A percentile compares a stretch with the other conserved stretches of the same genome.
Evolutionary conservation across 2,797 vertebrate genomes (phyloP).

Genomic region (Enoplosus armatus): DNA sequence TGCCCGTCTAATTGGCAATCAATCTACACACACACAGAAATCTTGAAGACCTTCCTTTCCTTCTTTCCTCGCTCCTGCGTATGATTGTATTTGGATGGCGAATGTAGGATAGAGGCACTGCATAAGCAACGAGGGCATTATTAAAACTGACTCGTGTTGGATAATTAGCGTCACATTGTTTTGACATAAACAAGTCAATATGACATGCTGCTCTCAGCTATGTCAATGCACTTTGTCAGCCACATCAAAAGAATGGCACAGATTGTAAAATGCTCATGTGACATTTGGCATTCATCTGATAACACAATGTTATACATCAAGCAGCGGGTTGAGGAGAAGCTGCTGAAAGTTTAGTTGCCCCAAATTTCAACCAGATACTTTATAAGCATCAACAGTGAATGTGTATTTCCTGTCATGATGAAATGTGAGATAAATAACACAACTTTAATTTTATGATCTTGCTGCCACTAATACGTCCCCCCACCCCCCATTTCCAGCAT

Average conservation of each 20-base stretch:
- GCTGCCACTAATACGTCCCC: not conserved
- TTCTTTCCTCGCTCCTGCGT: not conserved
- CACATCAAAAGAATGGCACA: not conserved
- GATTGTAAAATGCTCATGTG: conserved; percentile 14
- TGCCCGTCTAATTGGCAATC: conserved; percentile 74
- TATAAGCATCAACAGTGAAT: not conserved
- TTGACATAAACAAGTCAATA: conserved; percentile 32
- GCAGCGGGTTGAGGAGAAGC: not conserved
- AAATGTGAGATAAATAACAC: conserved; percentile 37
- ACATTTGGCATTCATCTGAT: conserved; percentile 24
- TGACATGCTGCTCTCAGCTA: not conserved
- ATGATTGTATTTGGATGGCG: conserved; percentile 7
- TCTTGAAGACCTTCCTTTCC: conserved; percentile 27
- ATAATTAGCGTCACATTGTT: conserved; percentile 22
- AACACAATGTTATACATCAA: not conserved
- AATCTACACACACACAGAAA: conserved; percentile 48
- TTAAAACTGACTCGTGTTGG: conserved; percentile 12
- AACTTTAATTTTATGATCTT: conserved; percentile 27
- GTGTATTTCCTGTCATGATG: conserved; percentile 11
- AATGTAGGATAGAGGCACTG: conserved; percentile 1
- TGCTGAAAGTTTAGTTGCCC: not conserved
- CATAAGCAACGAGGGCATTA: not conserved
- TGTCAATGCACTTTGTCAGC: not conserved
- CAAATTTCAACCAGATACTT: conserved; percentile 36
- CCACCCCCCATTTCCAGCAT: conserved; percentile 4